phyloP scores from a whole-genome alignment of 2,797 vertebrate species.

The Syngnathus rostellatus region DNA sequence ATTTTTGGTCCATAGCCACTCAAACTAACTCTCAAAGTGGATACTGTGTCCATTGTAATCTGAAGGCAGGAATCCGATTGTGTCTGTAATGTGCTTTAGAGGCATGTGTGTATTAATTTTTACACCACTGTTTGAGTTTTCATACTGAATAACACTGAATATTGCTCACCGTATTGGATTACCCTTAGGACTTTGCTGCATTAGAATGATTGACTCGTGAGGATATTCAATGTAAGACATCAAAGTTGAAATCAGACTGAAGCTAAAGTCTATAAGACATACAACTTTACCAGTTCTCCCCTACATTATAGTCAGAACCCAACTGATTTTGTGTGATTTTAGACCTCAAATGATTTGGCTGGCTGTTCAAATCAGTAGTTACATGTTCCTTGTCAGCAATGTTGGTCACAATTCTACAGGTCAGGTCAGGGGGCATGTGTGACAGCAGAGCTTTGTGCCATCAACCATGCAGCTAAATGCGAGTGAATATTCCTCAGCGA shows the following conservation, averaged over 20 bases:
- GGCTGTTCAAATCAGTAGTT: not conserved
- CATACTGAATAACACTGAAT: not conserved
- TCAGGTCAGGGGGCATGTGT: not conserved
- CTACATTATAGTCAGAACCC: not conserved
- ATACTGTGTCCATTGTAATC: constrained; percentile 57
- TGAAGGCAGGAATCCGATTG: not conserved
- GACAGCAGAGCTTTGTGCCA: not conserved
- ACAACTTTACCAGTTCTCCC: not conserved
- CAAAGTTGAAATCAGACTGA: not conserved
- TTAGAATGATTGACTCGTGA: not conserved
- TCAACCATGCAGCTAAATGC: not conserved
- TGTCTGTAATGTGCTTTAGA: not conserved
- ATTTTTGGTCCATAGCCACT: constrained; percentile 61
- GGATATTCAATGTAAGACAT: not conserved
- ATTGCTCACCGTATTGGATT: not conserved
- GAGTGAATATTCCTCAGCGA: not conserved
- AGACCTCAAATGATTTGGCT: not conserved
- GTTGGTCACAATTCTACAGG: not conserved
- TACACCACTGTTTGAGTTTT: not conserved
- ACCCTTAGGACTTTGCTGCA: not conserved
- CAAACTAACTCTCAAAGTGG: constrained; percentile 68
- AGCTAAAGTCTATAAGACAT: not conserved
- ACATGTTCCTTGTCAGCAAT: not conserved
- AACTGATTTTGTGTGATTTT: not conserved
- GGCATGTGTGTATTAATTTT: not conserved